Conservation (phyloP, 92 coral and sea anemone genomes). For the Ricordea florida region DNA sequence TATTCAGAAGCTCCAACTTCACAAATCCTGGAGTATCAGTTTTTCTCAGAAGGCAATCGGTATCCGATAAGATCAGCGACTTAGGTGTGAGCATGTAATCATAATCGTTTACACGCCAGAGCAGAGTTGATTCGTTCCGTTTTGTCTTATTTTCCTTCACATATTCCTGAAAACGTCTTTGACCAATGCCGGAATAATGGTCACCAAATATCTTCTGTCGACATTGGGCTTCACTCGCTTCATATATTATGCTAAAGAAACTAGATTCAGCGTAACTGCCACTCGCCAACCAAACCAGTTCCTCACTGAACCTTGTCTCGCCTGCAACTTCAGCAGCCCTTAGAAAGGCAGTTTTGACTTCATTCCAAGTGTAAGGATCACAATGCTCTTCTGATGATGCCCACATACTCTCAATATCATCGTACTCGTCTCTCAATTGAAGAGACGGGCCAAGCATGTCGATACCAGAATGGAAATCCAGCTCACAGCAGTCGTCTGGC, state of each 20-base stretch:
- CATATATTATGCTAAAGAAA: conserved; percentile 33
- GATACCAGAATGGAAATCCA: conserved; percentile 36
- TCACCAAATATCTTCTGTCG: conserved; percentile 37
- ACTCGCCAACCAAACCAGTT: conserved; percentile 38
- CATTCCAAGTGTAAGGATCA: conserved; percentile 48
- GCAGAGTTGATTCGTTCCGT: conserved; percentile 41
- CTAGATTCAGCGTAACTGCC: conserved; percentile 50
- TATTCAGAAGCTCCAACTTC: conserved; percentile 32
- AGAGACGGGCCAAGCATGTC: conserved; percentile 36
- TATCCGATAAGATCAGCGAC: conserved; percentile 29
- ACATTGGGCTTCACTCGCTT: conserved; percentile 46
- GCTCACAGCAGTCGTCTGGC: conserved; percentile 23
- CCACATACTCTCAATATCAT: conserved; percentile 47
- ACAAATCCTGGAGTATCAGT: conserved; percentile 48
- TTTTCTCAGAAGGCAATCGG: conserved; percentile 37
- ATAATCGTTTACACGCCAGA: conserved; percentile 31
- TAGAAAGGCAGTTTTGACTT: conserved; percentile 36
- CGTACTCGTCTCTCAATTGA: conserved; percentile 21
- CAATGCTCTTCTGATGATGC: conserved; percentile 25
- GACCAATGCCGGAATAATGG: conserved; percentile 45
- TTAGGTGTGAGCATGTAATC: conserved; percentile 42
- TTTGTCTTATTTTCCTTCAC: conserved; percentile 28
- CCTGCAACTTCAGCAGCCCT: conserved; percentile 44
- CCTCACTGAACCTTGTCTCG: conserved; percentile 35
- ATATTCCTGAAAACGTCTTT: conserved; percentile 39